Evolutionary conservation across 2,888 invertebrate species (phyloP).

Genomic region (Rugalucina vietnamica): DNA sequence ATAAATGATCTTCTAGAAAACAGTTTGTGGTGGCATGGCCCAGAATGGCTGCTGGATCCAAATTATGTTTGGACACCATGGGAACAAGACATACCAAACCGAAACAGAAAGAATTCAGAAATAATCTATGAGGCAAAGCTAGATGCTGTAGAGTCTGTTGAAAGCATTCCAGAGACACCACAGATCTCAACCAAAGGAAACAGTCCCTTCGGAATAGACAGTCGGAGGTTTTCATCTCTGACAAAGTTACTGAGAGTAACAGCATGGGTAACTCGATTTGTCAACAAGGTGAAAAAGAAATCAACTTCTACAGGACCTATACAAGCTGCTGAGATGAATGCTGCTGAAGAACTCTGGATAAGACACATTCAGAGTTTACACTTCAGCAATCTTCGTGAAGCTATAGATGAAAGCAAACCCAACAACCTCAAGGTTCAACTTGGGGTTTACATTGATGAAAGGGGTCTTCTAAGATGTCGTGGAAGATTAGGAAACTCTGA

Average conservation of each 20-base stretch:
- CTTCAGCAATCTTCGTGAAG: neutral
- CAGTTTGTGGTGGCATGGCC: neutral
- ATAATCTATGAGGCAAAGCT: neutral
- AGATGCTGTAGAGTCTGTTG: neutral
- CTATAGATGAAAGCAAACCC: neutral
- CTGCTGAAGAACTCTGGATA: neutral
- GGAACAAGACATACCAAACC: neutral
- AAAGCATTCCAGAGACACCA: neutral
- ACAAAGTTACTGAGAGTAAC: neutral
- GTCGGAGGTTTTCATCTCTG: neutral
- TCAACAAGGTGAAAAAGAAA: neutral
- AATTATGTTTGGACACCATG: neutral
- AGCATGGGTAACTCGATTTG: neutral
- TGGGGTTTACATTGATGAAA: neutral
- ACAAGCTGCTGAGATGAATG: neutral
- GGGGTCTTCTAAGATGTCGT: neutral
- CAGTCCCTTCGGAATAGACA: neutral
- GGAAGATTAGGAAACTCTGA: neutral
- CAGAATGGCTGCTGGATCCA: neutral
- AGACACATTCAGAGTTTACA: neutral
- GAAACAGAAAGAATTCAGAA: neutral
- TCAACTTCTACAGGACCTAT: neutral
- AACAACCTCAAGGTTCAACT: neutral
- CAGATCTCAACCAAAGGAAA: neutral
- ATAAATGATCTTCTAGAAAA: neutral